phyloP scores from a whole-genome alignment of 2,113 vertebrate genomes.

The Coptodon rendalli region DNA sequence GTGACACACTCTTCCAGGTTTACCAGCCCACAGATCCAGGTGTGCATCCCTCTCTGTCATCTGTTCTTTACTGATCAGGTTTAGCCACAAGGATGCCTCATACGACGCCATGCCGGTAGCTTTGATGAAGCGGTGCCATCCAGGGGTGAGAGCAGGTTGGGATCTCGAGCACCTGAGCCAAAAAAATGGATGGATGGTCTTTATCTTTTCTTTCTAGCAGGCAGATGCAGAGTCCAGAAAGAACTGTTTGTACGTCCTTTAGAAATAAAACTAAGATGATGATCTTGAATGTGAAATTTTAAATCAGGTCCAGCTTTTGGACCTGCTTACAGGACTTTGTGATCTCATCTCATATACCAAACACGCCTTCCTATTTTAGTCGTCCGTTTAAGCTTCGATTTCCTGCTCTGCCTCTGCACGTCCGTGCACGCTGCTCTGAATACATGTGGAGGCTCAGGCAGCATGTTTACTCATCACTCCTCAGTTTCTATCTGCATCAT shows the following conservation, averaged over 20 bases:
- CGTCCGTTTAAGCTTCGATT: neutral
- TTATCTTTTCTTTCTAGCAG: neutral
- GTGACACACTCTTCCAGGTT: neutral
- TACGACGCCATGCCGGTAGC: fast-evolving
- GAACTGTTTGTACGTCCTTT: neutral
- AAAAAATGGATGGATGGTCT: neutral
- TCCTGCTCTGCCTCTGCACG: neutral
- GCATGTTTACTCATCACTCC: neutral
- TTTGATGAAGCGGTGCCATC: neutral
- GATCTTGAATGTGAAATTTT: neutral
- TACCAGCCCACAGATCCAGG: neutral
- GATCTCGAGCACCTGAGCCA: neutral
- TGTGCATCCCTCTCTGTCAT: neutral
- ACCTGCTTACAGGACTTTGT: neutral
- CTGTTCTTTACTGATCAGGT: neutral
- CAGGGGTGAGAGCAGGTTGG: neutral
- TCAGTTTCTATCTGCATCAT: neutral
- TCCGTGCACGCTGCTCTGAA: neutral
- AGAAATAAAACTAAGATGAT: neutral
- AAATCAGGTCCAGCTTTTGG: neutral
- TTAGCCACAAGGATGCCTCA: neutral
- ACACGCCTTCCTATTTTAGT: fast-evolving
- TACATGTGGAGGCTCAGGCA: neutral
- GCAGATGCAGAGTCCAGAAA: neutral
- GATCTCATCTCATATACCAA: fast-evolving